These are phyloP conservation scores for Apeira syringaria DNA, from an alignment of 2,888 invertebrate genomes.

Conservation along the genomic window DNA sequence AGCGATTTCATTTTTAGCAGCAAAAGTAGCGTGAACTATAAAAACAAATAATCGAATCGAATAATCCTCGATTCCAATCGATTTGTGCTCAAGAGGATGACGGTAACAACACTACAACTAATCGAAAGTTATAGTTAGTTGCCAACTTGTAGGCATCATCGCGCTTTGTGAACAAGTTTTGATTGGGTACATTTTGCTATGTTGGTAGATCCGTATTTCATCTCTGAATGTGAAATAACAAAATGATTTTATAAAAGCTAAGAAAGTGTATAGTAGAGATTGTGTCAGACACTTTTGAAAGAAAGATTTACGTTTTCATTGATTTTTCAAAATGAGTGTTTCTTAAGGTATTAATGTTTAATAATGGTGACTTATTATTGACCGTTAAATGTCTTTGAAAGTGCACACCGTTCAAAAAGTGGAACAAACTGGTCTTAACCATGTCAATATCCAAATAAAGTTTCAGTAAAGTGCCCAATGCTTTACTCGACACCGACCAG, in stretches of 20 bases:
- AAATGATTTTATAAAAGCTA: conserved; percentile 2
- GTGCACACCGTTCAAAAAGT: too few species aligned
- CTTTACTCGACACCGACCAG: too few species aligned
- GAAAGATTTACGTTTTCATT: too few species aligned
- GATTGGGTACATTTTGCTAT: conserved; percentile 43
- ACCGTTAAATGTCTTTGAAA: too few species aligned
- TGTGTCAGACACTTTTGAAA: too few species aligned
- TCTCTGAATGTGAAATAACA: conserved; percentile 2
- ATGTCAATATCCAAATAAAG: too few species aligned
- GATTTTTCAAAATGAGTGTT: too few species aligned
- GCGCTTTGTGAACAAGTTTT: conserved; percentile 46
- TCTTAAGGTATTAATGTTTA: too few species aligned
- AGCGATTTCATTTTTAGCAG: neutral
- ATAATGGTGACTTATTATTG: too few species aligned
- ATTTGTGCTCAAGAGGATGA: conserved; percentile 33
- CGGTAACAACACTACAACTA: conserved; percentile 43
- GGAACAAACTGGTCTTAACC: too few species aligned
- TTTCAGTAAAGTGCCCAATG: too few species aligned
- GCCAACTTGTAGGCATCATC: conserved; percentile 38
- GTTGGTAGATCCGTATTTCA: neutral
- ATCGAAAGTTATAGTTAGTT: conserved; percentile 12
- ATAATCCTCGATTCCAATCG: conserved; percentile 26
- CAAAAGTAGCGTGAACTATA: conserved; percentile 6
- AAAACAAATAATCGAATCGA: conserved; percentile 13
- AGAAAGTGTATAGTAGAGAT: too few species aligned